A percentile compares a stretch with the other conserved stretches of the same genome.
These are phyloP conservation scores for Xenopus petersii DNA, from an alignment of 2,797 vertebrate species.

Conservation along the genomic window DNA sequence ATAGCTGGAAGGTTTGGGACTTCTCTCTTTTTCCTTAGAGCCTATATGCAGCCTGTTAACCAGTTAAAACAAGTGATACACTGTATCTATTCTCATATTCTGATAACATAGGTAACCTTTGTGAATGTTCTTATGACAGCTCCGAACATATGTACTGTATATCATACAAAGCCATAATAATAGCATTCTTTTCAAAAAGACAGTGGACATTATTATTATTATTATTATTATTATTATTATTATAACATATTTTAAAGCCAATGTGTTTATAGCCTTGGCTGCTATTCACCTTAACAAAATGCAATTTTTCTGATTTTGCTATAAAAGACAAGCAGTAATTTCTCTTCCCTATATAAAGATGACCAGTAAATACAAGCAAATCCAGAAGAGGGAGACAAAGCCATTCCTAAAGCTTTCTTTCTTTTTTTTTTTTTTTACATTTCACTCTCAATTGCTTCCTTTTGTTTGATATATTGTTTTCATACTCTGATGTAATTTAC, in stretches of 20 bases:
- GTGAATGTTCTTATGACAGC: too few species aligned
- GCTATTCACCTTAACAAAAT: not conserved
- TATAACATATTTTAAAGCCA: not conserved
- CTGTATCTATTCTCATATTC: not conserved
- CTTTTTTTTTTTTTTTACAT: not conserved
- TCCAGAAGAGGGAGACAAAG: conserved; percentile 63
- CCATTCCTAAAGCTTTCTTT: conserved; percentile 34
- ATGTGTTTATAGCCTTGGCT: not conserved
- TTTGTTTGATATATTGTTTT: conserved; percentile 47
- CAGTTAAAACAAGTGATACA: not conserved
- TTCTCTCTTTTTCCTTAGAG: not conserved
- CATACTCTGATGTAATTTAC: conserved; percentile 40
- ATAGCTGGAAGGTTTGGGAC: not conserved
- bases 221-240: too few species aligned
- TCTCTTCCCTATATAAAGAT: not conserved
- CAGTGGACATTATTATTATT: not conserved
- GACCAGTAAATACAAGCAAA: conserved; percentile 1
- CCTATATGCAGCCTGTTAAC: not conserved
- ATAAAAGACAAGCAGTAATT: not conserved
- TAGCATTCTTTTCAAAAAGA: not conserved
- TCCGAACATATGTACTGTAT: not conserved
- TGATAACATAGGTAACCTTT: not conserved
- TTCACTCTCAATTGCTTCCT: conserved; percentile 18
- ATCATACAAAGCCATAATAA: not conserved
- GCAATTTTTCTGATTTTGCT: too few species aligned